Base-by-base conservation (phyloP, 2,113 vertebrate species). In the Collichthys lucidus region DNA sequence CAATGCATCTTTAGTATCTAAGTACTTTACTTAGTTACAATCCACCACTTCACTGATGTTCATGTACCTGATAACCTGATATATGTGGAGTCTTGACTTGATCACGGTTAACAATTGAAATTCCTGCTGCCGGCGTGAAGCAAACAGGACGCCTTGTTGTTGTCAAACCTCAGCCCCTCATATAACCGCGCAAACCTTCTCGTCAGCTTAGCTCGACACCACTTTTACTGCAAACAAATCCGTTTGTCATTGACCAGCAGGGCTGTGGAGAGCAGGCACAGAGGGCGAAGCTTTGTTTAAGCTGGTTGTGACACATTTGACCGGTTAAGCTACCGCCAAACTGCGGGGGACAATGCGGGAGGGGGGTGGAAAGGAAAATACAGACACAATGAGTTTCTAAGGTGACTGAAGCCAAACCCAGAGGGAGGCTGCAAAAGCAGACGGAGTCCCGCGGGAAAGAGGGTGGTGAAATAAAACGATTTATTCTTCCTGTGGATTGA, bases 321-420 rank as follows among this genome's bases (percentile, higher is more conserved):
- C 88, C 89, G 75, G 84, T 84, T 91, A 84, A 93, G 31, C 83
- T 86, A 70, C 87, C 85, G 87, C 92, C 90, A 91, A 92, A 91
- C 89, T 42, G 87, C 77, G 4, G 86, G 86, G 59, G 61, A 62
- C 76, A 78, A 69, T 85, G 89, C 71, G 76, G 79, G 78, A 56
- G 85, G 74, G 35, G 40, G 85, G 74, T 7, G 40, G n/a, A 67
- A 63, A 35, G 69, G 29, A 73, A 74, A 82, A 84, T 46, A 74
- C 70, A 67, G 24, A 74, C 80, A 89, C 83, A 92, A 89, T 80
- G 68, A 64, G 91, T 93, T 91, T 89, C 91, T 86, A 88, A 76
- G 88, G 90, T 70, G 81, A 93, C 87, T 10, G 9, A 92, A 82
- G 52, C 65, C 84, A 82, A 92, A 89, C 74, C 74, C 70, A 29